phyloP scores from a whole-genome alignment of 2,888 invertebrate species.

The Amphimallon solstitiale region DNA sequence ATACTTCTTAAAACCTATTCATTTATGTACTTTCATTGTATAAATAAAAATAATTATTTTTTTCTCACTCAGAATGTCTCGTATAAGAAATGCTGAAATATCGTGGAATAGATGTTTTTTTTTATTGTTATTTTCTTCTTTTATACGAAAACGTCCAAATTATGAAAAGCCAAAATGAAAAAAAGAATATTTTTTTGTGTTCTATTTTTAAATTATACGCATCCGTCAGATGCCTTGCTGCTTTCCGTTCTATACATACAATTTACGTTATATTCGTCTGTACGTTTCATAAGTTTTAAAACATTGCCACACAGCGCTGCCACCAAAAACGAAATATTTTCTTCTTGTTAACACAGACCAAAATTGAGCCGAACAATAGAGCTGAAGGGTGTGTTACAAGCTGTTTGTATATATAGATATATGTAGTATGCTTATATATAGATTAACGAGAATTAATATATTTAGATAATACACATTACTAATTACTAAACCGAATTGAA shows the following conservation, averaged over 20 bases:
- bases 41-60: too few species aligned
- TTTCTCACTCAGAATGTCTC: too few species aligned
- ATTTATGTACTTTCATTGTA: too few species aligned
- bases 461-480: too few species aligned
- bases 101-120: too few species aligned
- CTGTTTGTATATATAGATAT: too few species aligned
- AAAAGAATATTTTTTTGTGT: slow-evolving; percentile 1
- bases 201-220: slow-evolving; percentile 1
- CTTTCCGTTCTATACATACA: slow-evolving; percentile 1
- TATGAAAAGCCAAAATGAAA: slow-evolving; percentile 16
- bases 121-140: too few species aligned
- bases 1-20: too few species aligned
- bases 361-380: not conserved
- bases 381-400: not conserved
- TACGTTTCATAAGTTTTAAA: slow-evolving; percentile 15
- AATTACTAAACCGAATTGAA: too few species aligned
- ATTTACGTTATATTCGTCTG: not conserved
- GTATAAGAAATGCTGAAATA: too few species aligned
- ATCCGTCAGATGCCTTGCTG: slow-evolving; percentile 12
- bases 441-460: too few species aligned
- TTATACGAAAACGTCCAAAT: not conserved
- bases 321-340: slow-evolving; percentile 1
- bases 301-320: not conserved
- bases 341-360: not conserved
- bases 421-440: too few species aligned